Conservation (phyloP, 2,797 vertebrate genomes). For the Periophthalmus magnuspinnatus region DNA sequence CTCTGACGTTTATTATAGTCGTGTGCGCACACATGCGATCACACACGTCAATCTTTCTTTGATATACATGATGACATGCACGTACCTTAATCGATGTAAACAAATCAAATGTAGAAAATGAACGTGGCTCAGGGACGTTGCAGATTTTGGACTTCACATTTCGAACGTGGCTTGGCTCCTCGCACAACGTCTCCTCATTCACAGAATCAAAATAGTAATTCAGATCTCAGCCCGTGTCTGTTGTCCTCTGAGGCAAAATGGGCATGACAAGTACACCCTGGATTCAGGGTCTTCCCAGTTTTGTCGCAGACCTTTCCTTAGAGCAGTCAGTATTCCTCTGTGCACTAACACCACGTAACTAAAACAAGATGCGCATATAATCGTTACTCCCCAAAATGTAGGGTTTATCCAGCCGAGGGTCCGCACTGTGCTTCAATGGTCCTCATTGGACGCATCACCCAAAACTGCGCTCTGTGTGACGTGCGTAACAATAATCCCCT, state of each 20-base stretch:
- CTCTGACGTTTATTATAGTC: background rate
- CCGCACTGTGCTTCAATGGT: constrained; percentile 48
- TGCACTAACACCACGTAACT: constrained; percentile 16
- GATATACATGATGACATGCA: constrained; percentile 39
- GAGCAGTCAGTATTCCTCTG: constrained; percentile 42
- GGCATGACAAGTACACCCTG: constrained; percentile 26
- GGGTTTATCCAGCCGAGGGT: constrained; percentile 21
- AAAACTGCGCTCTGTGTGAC: constrained; percentile 57
- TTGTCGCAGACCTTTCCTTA: constrained; percentile 64
- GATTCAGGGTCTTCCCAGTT: constrained; percentile 26
- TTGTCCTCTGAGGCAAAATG: constrained; percentile 30
- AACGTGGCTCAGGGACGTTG: constrained; percentile 37
- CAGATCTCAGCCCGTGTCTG: constrained; percentile 45
- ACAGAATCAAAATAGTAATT: constrained; percentile 41
- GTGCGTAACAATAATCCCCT: constrained; percentile 62
- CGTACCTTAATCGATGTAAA: constrained; percentile 72
- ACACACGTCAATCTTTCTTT: constrained; percentile 6
- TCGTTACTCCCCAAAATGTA: constrained; percentile 13
- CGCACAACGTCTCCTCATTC: constrained; percentile 52
- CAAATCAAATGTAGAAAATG: constrained; percentile 48
- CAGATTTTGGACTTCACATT: constrained; percentile 66
- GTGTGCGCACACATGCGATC: constrained; percentile 25
- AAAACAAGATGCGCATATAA: constrained; percentile 2
- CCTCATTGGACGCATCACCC: constrained; percentile 60
- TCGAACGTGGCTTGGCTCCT: constrained; percentile 52